phyloP scores from a whole-genome alignment of 2,888 invertebrate species.

The Metalampra italica region DNA sequence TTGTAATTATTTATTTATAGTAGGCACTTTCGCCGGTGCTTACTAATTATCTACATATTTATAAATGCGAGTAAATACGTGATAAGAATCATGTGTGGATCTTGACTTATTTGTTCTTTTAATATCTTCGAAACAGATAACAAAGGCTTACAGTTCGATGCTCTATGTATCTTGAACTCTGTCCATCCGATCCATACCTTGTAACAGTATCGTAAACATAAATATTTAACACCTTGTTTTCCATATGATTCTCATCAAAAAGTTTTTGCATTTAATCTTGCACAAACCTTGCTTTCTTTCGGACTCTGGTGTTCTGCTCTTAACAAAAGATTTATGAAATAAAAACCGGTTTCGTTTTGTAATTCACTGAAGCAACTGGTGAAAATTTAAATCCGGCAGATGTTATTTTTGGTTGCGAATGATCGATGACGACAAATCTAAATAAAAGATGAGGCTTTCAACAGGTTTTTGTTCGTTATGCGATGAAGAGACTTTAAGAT shows the following conservation, averaged over 20 bases:
- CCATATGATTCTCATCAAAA: constrained; percentile 9
- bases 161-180: background rate
- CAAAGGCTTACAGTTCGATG: background rate
- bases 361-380: constrained; percentile 29
- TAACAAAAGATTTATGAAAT: constrained; percentile 34
- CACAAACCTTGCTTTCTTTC: constrained; percentile 3
- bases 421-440: constrained; percentile 26
- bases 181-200: background rate
- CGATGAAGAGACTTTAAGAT: constrained; percentile 22
- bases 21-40: constrained; percentile 6
- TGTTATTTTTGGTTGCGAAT: constrained; percentile 37
- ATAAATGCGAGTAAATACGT: background rate
- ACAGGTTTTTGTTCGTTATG: constrained; percentile 23
- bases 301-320: background rate
- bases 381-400: constrained; percentile 30
- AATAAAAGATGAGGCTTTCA: constrained; percentile 23
- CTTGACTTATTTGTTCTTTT: constrained; percentile 4
- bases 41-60: constrained; percentile 2
- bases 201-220: constrained; percentile 14
- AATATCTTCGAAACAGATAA: background rate
- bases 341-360: constrained; percentile 38
- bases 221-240: constrained; percentile 15
- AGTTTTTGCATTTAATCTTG: constrained; percentile 5
- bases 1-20: constrained; percentile 12
- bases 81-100: background rate